Evolutionary conservation across 2,888 invertebrate genomes (phyloP).

Genomic region (Euplagia quadripunctaria): DNA sequence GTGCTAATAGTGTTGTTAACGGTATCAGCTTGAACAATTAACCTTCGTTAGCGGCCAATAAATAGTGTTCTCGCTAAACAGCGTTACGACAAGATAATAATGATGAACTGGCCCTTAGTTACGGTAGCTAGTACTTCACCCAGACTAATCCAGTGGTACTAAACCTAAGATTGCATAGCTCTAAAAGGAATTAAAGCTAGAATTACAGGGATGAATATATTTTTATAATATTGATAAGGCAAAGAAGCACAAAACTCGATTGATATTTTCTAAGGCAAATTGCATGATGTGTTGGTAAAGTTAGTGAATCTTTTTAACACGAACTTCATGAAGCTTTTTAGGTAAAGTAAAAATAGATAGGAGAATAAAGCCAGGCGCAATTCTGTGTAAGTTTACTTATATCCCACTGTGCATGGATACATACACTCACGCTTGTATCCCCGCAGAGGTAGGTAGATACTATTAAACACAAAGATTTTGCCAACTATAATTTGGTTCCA

Average conservation of each 20-base stretch:
- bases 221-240: not conserved
- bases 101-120: constrained; percentile 74
- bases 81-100: constrained; percentile 76
- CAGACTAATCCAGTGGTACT: constrained; percentile 21
- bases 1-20: constrained; percentile 56
- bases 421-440: too few relatives aligned
- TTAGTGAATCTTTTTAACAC: too few relatives aligned
- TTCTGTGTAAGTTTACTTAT: not conserved
- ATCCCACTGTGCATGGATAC: not conserved
- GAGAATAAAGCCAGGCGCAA: not conserved
- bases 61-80: constrained; percentile 74
- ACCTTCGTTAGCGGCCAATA: constrained; percentile 78
- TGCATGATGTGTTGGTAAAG: too few relatives aligned
- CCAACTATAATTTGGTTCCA: too few relatives aligned
- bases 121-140: constrained; percentile 70
- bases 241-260: not conserved
- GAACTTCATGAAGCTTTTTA: too few relatives aligned
- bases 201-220: not conserved
- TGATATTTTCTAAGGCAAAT: too few relatives aligned
- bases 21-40: constrained; percentile 69
- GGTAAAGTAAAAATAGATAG: not conserved
- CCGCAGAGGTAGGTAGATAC: too few relatives aligned
- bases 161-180: not conserved
- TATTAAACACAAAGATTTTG: too few relatives aligned
- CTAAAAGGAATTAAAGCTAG: not conserved